Conservation (phyloP, 2,888 invertebrate species). For the Pristionchus arcanus region DNA sequence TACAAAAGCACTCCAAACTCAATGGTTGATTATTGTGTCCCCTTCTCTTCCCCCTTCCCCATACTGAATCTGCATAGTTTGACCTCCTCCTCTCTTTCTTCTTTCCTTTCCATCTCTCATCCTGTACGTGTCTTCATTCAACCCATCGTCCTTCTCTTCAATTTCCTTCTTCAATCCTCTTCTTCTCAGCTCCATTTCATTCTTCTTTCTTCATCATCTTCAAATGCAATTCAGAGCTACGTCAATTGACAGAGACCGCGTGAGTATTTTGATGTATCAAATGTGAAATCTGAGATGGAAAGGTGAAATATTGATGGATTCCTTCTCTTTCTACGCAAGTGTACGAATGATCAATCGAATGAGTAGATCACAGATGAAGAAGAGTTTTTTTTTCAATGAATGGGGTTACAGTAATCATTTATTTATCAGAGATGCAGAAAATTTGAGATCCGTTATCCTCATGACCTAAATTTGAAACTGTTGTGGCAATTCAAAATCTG, state of each 20-base stretch:
- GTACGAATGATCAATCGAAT: neutral
- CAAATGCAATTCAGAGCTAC: neutral
- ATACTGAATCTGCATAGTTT: conserved; percentile 5
- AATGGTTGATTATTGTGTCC: conserved; percentile 17
- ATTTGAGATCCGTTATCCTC: neutral
- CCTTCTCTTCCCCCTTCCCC: neutral
- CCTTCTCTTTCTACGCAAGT: neutral
- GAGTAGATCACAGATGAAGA: neutral
- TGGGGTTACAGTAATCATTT: neutral
- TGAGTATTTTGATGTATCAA: neutral
- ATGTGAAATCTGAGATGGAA: neutral
- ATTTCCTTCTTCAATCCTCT: conserved; percentile 33
- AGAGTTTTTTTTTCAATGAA: neutral
- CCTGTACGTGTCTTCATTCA: conserved; percentile 39
- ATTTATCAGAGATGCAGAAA: neutral
- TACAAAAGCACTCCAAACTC: neutral
- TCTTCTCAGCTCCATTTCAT: conserved; percentile 37
- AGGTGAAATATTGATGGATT: conserved; percentile 34
- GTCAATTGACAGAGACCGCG: conserved; percentile 13
- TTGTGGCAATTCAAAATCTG: neutral
- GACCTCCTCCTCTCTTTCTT: neutral
- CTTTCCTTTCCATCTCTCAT: neutral
- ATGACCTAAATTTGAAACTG: neutral
- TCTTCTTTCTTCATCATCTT: conserved; percentile 17
- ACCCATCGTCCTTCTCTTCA: neutral